A percentile compares a stretch with the other conserved stretches of the same genome.
Conservation (phyloP, 2,113 vertebrate genomes). For the Heptranchias perlo region DNA sequence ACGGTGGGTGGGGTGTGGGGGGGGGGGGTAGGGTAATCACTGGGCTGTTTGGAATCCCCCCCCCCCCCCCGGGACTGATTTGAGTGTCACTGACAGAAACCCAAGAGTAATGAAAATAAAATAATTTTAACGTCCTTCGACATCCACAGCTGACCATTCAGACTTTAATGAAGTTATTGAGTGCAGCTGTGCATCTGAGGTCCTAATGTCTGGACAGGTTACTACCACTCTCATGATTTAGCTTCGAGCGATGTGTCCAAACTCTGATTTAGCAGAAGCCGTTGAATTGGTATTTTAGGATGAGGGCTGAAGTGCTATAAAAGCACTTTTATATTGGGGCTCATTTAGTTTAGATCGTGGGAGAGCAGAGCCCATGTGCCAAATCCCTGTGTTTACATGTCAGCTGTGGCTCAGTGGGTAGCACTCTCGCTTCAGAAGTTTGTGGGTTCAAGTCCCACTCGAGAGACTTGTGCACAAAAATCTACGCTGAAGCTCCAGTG, state of each 20-base stretch:
- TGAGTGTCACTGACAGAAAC: neutral
- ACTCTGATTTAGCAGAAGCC: neutral
- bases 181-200: neutral
- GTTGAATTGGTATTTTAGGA: neutral
- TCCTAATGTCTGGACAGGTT: neutral
- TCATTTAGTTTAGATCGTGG: neutral
- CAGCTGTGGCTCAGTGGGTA: too few species aligned
- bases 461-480: too few species aligned
- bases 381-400: neutral
- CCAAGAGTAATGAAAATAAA: neutral
- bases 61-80: neutral
- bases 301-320: neutral
- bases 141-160: neutral
- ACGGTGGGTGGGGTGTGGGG: neutral
- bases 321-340: neutral
- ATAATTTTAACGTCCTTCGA: neutral
- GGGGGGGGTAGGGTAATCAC: neutral
- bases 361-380: neutral
- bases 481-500: too few species aligned
- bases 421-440: too few species aligned
- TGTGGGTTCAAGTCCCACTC: too few species aligned
- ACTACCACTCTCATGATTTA: neutral
- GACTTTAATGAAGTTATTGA: neutral
- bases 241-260: neutral
- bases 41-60: neutral